phyloP scores from a whole-genome alignment of 1,140 invertebrate species.

The Eubasilissa regina region DNA sequence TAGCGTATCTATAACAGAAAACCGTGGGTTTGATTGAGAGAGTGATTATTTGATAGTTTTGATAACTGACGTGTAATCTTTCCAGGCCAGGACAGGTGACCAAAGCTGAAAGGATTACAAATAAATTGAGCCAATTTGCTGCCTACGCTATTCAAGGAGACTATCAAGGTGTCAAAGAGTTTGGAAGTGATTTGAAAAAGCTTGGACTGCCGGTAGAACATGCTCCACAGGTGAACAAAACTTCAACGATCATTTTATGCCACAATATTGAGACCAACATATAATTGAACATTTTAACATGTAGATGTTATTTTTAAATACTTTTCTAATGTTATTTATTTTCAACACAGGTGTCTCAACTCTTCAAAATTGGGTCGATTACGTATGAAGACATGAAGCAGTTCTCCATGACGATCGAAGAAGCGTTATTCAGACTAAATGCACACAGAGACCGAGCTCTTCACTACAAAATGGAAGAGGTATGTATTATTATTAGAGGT shows the following conservation, averaged over 20 bases:
- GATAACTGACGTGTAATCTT: not conserved
- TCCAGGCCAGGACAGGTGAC: slow-evolving; percentile 92
- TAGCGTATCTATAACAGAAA: no score
- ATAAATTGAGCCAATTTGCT: slow-evolving; percentile 93
- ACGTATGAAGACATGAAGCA: slow-evolving; percentile 92
- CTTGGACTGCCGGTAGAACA: slow-evolving; percentile 97
- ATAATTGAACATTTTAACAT: no score
- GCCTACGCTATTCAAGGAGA: slow-evolving; percentile 95
- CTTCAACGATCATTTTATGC: no score
- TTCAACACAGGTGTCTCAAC: slow-evolving; percentile 84
- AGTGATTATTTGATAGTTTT: no score
- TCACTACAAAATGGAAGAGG: slow-evolving; percentile 98
- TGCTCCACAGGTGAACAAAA: slow-evolving; percentile 83
- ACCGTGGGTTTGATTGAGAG: no score
- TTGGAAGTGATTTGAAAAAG: slow-evolving; percentile 93
- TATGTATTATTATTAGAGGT: slow-evolving; percentile 76
- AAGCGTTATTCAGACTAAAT: slow-evolving; percentile 87
- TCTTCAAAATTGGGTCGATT: slow-evolving; percentile 96
- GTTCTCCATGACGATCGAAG: slow-evolving; percentile 92
- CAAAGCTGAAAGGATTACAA: slow-evolving; percentile 92
- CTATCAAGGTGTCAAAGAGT: slow-evolving; percentile 93
- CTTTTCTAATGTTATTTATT: no score
- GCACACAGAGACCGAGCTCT: slow-evolving; percentile 91
- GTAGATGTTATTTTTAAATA: no score
- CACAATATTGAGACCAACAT: no score